Percentiles rank a stretch among this genome's conserved stretches.
phyloP scores from a whole-genome alignment of 2,797 vertebrate species.

The Brotogeris chrysoptera region DNA sequence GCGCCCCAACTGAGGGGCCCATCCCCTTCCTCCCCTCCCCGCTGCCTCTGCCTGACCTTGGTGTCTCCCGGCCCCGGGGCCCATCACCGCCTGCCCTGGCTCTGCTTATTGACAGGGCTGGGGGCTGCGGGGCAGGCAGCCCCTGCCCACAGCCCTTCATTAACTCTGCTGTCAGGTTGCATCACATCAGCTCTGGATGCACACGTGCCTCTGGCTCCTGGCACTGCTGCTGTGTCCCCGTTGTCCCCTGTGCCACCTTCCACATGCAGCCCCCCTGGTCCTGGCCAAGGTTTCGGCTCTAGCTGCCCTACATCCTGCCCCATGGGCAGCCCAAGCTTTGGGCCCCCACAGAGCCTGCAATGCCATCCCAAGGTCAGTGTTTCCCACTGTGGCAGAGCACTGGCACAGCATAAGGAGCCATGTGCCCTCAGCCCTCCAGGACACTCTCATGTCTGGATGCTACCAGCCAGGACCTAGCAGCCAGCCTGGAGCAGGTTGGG shows the following conservation, averaged over 20 bases:
- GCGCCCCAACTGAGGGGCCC: neutral
- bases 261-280: neutral
- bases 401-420: fast-evolving
- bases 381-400: fast-evolving
- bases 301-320: neutral
- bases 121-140: fast-evolving
- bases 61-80: slow-evolving; percentile 39
- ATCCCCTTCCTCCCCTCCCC: neutral
- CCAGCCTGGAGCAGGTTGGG: fast-evolving
- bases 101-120: slow-evolving; percentile 50
- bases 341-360: fast-evolving
- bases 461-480: fast-evolving
- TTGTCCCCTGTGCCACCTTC: neutral
- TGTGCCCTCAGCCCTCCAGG: fast-evolving
- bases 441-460: neutral
- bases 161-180: neutral
- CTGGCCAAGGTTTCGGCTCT: neutral
- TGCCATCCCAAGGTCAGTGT: fast-evolving
- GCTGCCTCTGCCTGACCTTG: slow-evolving; percentile 30
- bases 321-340: neutral
- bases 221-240: neutral
- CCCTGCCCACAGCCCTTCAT: neutral
- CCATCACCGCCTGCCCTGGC: neutral
- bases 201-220: fast-evolving
- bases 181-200: neutral